These are phyloP conservation scores for Spheniscus humboldti DNA, from an alignment of 2,797 vertebrate species.

Conservation along the genomic window DNA sequence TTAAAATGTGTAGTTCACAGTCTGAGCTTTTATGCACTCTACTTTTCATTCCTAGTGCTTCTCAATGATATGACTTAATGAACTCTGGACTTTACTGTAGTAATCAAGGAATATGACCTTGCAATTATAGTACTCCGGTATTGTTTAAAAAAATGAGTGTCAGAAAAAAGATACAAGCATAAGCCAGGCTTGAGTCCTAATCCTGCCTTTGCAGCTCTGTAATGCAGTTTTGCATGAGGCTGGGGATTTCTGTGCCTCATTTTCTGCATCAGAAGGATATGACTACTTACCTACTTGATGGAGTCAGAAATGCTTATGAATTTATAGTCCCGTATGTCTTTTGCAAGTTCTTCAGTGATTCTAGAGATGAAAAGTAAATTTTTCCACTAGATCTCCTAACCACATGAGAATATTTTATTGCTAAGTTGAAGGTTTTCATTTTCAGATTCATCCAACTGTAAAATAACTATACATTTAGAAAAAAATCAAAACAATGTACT, in stretches of 20 bases:
- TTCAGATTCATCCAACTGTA: slow-evolving; percentile 39
- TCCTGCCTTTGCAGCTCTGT: background rate
- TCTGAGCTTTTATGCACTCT: background rate
- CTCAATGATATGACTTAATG: background rate
- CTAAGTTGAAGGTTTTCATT: slow-evolving; percentile 52
- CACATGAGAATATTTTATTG: slow-evolving; percentile 12
- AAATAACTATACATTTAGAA: slow-evolving; percentile 27
- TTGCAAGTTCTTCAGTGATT: slow-evolving; percentile 14
- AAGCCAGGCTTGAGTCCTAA: background rate
- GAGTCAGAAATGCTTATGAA: slow-evolving; percentile 44
- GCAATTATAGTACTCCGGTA: background rate
- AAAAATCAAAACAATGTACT: slow-evolving; percentile 45
- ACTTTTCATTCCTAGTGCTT: slow-evolving; percentile 4
- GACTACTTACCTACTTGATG: slow-evolving; percentile 15
- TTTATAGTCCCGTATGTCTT: slow-evolving; percentile 24
- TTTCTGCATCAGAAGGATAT: slow-evolving; percentile 9
- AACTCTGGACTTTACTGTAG: background rate
- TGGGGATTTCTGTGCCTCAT: background rate
- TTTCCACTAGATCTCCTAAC: slow-evolving; percentile 27
- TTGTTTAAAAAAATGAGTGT: background rate
- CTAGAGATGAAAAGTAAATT: slow-evolving; percentile 27
- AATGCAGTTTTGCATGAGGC: background rate
- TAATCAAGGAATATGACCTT: background rate
- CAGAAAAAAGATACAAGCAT: background rate
- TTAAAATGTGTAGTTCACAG: background rate